Conservation (phyloP, 2,113 vertebrate species). For the Mus pahari region DNA sequence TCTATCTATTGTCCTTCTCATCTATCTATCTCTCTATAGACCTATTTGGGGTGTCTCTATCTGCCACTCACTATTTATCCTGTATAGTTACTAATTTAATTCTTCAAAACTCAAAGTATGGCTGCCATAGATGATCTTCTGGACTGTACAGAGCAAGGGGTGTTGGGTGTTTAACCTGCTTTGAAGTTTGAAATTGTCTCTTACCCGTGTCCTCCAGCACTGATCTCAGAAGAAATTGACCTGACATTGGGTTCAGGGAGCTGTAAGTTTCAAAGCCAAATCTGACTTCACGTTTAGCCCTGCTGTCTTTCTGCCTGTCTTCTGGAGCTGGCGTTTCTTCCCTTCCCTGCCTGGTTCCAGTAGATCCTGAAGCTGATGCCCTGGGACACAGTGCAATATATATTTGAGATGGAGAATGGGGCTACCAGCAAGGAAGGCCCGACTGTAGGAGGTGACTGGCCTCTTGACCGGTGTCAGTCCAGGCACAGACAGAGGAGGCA, state of each 20-base stretch:
- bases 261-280: not conserved
- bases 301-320: not conserved
- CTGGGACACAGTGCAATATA: not conserved
- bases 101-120: not conserved
- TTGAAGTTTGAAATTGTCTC: slow-evolving; percentile 6
- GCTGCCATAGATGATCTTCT: not conserved
- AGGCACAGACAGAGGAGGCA: not conserved
- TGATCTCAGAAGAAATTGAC: not conserved
- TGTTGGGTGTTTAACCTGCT: not conserved
- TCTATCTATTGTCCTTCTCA: not conserved
- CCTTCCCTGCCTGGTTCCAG: not conserved
- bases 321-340: not conserved
- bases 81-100: not conserved
- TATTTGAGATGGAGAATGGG: not conserved
- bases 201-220: not conserved
- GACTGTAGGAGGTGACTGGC: accelerated
- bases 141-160: not conserved
- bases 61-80: not conserved
- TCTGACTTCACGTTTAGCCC: not conserved
- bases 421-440: not conserved
- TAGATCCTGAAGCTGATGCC: not conserved
- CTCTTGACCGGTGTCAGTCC: not conserved
- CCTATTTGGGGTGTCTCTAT: not conserved
- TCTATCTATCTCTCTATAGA: not conserved
- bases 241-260: not conserved